Base-by-base conservation (phyloP, 2,113 vertebrate species). In the Forbesichthys papilliferus region DNA sequence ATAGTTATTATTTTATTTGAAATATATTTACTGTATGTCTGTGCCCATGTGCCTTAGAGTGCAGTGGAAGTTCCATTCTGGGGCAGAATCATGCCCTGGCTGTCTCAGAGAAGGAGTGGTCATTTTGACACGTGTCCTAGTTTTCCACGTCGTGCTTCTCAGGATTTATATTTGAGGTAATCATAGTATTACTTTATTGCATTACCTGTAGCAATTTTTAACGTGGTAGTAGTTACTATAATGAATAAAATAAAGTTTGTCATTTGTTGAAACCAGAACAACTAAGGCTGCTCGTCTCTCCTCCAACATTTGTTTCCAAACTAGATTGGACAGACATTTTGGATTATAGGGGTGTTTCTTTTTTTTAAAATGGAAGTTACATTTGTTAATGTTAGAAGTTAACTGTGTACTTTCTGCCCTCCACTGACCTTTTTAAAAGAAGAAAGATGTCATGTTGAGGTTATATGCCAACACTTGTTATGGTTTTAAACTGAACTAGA, bases 161-260 rank as follows among this genome's bases (percentile, higher is more conserved):
- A 87, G 85, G 86, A 72, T 86, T 66, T 57, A 61, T 81, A 68
- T 78, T 78, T 54, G 64, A 69, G 74, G 78, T 80, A 70, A 86
- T 88, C 82, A 79, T 61, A 67, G 55, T 73, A 67, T 42, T 42
- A 42, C 36, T 42, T 42, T 42, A 42, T 42, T 42, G 7, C 7
- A 42, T 1, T 7, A 42, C 36, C 7, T 42, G 7, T 42, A 8
- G 36, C 1, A 42, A 42, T 8, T 42, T 42, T 51, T 12, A 51
- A 4, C 14, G 3, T 51, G 9, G 14, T 33, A 58, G 47, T 68
- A 9, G 11, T 51, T 51, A 51, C 49, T 11, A 13, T 51, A 13
- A 34, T 61, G 61, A 2, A 1, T 12, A 34, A 52, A 14, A 49
- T 58, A 11, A 66, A 68, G 49, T 56, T 48, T 11, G 36, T 42